Percentiles rank a stretch among this genome's conserved stretches.
phyloP scores from a whole-genome alignment of 2,113 vertebrate species.

The Acrocephalus kingi region DNA sequence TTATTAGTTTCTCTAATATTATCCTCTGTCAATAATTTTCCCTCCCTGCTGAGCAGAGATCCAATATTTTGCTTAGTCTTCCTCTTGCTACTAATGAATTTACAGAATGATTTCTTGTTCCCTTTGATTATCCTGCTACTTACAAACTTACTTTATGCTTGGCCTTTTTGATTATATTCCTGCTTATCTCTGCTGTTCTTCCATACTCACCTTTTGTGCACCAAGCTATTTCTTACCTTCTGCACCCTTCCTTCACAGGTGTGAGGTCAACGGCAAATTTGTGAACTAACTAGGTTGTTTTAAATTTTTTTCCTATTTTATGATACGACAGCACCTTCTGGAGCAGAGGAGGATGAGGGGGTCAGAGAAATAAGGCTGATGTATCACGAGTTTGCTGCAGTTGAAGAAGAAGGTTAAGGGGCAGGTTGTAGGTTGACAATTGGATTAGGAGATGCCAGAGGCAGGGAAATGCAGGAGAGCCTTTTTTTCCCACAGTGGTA shows the following conservation, averaged over 20 bases:
- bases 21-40: conserved; percentile 9
- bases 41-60: not conserved
- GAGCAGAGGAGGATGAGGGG: not conserved
- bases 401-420: not conserved
- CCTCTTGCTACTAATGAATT: conserved; percentile 34
- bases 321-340: not conserved
- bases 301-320: not conserved
- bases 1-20: conserved; percentile 31
- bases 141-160: not conserved
- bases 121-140: conserved; percentile 17
- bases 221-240: not conserved
- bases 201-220: not conserved
- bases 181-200: not conserved
- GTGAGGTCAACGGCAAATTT: not conserved
- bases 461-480: not conserved
- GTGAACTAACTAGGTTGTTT: not conserved
- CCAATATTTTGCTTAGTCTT: conserved; percentile 37
- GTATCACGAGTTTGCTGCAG: not conserved
- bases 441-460: not conserved
- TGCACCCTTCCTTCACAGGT: not conserved
- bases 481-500: not conserved
- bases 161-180: not conserved
- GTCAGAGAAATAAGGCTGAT: not conserved
- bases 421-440: not conserved
- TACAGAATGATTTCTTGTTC: conserved; percentile 29